Evolutionary conservation across 2,113 vertebrate genomes (phyloP).

Genomic region (Dasypus novemcinctus): DNA sequence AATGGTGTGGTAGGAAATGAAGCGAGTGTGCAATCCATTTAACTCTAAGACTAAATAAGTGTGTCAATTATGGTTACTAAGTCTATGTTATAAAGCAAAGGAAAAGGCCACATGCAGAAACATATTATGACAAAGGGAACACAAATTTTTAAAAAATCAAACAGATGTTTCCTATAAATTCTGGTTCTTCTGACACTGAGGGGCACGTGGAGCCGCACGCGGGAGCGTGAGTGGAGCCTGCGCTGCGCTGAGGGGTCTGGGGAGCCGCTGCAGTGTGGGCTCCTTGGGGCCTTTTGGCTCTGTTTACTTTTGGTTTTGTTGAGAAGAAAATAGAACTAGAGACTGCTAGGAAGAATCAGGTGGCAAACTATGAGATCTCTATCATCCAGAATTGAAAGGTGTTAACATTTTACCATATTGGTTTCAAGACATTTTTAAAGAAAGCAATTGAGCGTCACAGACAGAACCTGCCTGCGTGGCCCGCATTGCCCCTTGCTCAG

Average conservation of each 20-base stretch:
- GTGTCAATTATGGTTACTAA: neutral
- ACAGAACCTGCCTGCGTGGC: neutral
- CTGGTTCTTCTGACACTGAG: neutral
- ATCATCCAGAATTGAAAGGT: neutral
- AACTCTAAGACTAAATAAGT: neutral
- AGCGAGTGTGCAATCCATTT: neutral
- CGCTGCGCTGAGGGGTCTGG: no score
- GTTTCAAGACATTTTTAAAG: neutral
- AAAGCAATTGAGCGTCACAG: neutral
- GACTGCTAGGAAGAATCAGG: neutral
- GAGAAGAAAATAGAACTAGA: neutral
- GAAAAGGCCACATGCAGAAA: neutral
- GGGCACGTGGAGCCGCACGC: no score
- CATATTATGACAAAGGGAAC: neutral
- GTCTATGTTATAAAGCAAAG: neutral
- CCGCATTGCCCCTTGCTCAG: neutral
- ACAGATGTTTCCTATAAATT: neutral
- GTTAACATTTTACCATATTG: neutral
- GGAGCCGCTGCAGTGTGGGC: no score
- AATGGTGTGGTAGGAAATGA: neutral
- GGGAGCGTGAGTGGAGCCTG: accelerated
- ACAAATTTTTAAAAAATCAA: neutral
- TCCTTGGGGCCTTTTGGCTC: no score
- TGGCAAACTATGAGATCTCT: neutral
- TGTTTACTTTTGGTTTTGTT: neutral